Evolutionary conservation across 92 coral and sea anemone species (phyloP).

Genomic region (Chrysogorgia sp.): DNA sequence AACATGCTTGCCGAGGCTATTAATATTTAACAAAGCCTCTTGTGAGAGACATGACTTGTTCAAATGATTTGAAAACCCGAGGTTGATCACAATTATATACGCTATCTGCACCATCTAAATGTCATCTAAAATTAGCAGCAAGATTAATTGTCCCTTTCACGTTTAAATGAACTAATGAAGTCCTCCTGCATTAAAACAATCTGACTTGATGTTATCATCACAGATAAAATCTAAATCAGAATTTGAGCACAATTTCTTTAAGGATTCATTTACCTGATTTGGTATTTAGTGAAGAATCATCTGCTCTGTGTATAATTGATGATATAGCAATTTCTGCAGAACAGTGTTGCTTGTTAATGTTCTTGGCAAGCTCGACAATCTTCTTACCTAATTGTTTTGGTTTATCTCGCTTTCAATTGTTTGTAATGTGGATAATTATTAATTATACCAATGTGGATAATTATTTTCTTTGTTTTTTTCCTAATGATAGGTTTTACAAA

Average conservation of each 20-base stretch:
- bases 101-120: constrained; percentile 40
- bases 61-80: background rate
- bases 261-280: background rate
- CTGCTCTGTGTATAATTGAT: constrained; percentile 2
- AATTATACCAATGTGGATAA: constrained; percentile 31
- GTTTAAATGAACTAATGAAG: constrained; percentile 18
- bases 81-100: background rate
- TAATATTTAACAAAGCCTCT: constrained; percentile 41
- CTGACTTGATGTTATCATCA: constrained; percentile 25
- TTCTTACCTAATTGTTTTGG: constrained; percentile 22
- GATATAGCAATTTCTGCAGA: constrained; percentile 21
- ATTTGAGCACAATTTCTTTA: constrained; percentile 3
- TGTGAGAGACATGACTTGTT: background rate
- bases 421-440: constrained; percentile 22
- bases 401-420: constrained; percentile 18
- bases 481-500: constrained; percentile 21
- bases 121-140: constrained; percentile 39
- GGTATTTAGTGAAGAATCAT: background rate
- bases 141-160: constrained; percentile 32
- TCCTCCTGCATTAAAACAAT: constrained; percentile 26
- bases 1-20: constrained; percentile 44
- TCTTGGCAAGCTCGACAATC: constrained; percentile 1
- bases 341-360: background rate
- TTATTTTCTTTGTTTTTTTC: constrained; percentile 1
- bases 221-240: constrained; percentile 28